Base-by-base conservation (phyloP, 1,140 invertebrate species). In the Acromyrmex heyeri region DNA sequence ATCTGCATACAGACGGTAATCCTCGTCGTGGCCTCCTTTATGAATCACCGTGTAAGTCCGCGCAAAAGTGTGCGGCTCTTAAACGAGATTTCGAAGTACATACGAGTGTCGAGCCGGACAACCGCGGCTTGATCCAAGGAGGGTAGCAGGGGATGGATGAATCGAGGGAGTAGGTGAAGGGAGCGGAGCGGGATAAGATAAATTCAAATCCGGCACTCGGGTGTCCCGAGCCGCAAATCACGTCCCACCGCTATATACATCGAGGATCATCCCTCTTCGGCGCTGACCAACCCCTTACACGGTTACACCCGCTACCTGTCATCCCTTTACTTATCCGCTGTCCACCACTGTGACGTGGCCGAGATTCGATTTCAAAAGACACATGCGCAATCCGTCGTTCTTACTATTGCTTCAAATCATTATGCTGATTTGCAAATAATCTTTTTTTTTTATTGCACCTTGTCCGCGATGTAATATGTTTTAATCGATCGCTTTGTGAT, bases 131-230 rank as follows among this genome's bases (percentile, higher is more conserved):
- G 87, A 86, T 91, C 85, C 70, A 79, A 8, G 65, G 73, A 77
- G 64, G 76, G 78, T 75, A 82, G 64, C 77, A 76, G 69, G 65
- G 85, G 81, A 78, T 62, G 64, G 83, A 67, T 86, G 89, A 86
- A 81, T 90, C 81, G 81, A 77, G 87, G 82, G 89, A 88, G 82
- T 77, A 87, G 72, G 86, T 78, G 85, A 87, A 61, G 85, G 75
- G 76, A 5, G 76, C 57, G 82, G 65, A 38, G 65, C 59, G 88
- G 86, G 89, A 91, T 91, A 93, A 93, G 93, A 94, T 93, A 93
- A 94, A 94, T 94, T 94, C 93, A 93, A 94, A 94, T 94, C 93
- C 93, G 86, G 85, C 91, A 92, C 90, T 91, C 91, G 86, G 83
- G 85, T 93, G 92, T 92, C 88, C 91, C 91, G 91, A 92, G 92